Evolutionary conservation across 2,888 invertebrate genomes (phyloP), one percentile per base, ranked within the genome.

Genomic region (Xanthorhoe spadicearia): DNA sequence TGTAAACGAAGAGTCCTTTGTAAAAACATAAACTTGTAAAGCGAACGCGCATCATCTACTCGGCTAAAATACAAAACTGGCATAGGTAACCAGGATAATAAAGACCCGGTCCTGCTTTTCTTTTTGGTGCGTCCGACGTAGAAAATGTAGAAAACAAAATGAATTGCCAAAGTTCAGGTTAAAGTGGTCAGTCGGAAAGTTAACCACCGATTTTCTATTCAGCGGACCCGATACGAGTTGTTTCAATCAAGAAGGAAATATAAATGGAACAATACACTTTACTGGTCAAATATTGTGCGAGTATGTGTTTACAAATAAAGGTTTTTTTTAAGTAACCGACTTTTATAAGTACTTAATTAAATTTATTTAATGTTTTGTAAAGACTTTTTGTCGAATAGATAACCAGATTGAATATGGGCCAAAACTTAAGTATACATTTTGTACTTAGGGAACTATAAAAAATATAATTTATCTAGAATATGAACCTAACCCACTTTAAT

Each of bases 191-290:
- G 75, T 74, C 73, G 75, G 74, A 77, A 80, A 81, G 80, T 79
- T 81, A 80, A 82, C 81, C 81, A 75, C 77, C 79, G 80, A 83
- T 86, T 86, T 86, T 79, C 84, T 82, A 84, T 85, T 85, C 85
- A 83, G 78, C 71, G 72, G 77, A 79, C 77, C 78, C 81, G 59
- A 70, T 63, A 64, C 67, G 72, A 68, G 82, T 81, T 84, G 82
- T 87, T 88, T 87, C 86, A 88, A 86, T 86, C 84, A 86, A 82
- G 81, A 77, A 74, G 73, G 74, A 81, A 83, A 81, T 75, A 73
- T 70, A 78, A 82, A 79, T 75, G 72, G 76, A 79, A 79, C 75
- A 79, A 78, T 65, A 74, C 62, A 76, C 68, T 75, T 67, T 73
- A 61, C 23, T 61, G 38, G 66, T 58, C 19, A 60, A 64, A 66